These are phyloP conservation scores for Pseudochromis fuscus DNA, from an alignment of 2,797 vertebrate species.

Conservation along the genomic window DNA sequence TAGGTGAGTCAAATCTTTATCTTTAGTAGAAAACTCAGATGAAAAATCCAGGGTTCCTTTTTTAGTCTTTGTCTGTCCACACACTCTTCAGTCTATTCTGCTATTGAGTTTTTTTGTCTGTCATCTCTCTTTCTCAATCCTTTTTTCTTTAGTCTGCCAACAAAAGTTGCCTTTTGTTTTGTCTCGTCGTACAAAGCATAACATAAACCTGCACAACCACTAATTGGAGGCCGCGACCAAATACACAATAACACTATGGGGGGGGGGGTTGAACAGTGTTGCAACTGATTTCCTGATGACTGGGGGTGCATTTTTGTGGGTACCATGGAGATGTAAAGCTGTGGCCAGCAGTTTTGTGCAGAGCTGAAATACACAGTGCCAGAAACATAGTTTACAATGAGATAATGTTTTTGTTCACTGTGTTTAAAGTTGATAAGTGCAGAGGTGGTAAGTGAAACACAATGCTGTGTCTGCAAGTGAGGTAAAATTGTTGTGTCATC, in stretches of 20 bases:
- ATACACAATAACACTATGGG: slow-evolving; percentile 45
- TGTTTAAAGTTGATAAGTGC: slow-evolving; percentile 40
- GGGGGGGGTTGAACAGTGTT: slow-evolving; percentile 51
- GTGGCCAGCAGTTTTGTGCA: slow-evolving; percentile 49
- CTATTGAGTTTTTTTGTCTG: neutral
- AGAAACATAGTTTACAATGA: slow-evolving; percentile 47
- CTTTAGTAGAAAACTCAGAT: neutral
- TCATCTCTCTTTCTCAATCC: slow-evolving; percentile 32
- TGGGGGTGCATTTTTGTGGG: slow-evolving; percentile 65
- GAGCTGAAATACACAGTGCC: slow-evolving; percentile 26
- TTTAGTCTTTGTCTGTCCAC: neutral
- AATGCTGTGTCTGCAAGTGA: slow-evolving; percentile 25
- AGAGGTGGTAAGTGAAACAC: slow-evolving; percentile 46
- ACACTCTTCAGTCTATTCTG: neutral
- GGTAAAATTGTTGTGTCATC: slow-evolving; percentile 44
- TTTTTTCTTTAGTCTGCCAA: slow-evolving; percentile 10
- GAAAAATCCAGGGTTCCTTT: neutral
- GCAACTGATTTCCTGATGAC: slow-evolving; percentile 63
- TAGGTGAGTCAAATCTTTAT: neutral
- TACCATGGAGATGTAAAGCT: slow-evolving; percentile 64
- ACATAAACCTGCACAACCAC: slow-evolving; percentile 38
- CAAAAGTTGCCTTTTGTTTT: slow-evolving; percentile 23
- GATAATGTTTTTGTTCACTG: slow-evolving; percentile 65
- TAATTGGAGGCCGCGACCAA: slow-evolving; percentile 39
- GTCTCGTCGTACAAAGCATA: slow-evolving; percentile 30